Percentiles rank a stretch among this genome's conserved stretches.
phyloP scores from a whole-genome alignment of 2,113 vertebrate species.

The Pelusios castaneus region DNA sequence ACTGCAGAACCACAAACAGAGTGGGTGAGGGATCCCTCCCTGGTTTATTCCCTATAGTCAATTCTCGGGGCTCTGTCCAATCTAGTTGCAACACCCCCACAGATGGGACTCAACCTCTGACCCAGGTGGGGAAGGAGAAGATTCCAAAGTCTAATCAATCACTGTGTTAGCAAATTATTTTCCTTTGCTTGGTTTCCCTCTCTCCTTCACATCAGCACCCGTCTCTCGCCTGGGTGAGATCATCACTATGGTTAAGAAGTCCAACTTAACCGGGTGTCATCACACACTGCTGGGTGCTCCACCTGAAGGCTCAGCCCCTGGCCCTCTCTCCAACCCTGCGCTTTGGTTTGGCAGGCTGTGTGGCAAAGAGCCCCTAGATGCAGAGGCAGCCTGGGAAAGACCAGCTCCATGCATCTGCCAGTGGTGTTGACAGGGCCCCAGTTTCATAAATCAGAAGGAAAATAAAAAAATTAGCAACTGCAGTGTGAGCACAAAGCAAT shows the following conservation, averaged over 20 bases:
- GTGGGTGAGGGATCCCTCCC: neutral
- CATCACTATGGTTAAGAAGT: neutral
- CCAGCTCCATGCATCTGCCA: neutral
- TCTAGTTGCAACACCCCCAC: neutral
- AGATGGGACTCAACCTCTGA: neutral
- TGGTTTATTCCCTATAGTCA: neutral
- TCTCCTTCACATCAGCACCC: neutral
- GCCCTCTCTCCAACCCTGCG: neutral
- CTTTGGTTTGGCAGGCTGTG: neutral
- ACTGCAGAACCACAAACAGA: neutral
- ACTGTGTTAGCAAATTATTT: neutral
- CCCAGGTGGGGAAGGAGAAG: neutral
- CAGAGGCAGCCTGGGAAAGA: neutral
- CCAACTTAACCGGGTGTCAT: neutral
- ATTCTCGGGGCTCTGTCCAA: neutral
- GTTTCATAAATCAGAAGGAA: neutral
- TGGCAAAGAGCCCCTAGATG: neutral
- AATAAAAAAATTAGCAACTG: constrained; percentile 26
- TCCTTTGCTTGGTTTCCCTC: fast-evolving
- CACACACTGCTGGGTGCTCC: neutral
- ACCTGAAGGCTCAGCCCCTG: neutral
- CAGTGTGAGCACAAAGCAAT: neutral
- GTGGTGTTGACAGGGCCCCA: neutral
- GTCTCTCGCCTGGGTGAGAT: neutral
- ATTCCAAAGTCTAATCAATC: neutral